These are phyloP conservation scores for Cuculus canorus DNA, from an alignment of 2,797 vertebrate genomes.

Conservation along the genomic window DNA sequence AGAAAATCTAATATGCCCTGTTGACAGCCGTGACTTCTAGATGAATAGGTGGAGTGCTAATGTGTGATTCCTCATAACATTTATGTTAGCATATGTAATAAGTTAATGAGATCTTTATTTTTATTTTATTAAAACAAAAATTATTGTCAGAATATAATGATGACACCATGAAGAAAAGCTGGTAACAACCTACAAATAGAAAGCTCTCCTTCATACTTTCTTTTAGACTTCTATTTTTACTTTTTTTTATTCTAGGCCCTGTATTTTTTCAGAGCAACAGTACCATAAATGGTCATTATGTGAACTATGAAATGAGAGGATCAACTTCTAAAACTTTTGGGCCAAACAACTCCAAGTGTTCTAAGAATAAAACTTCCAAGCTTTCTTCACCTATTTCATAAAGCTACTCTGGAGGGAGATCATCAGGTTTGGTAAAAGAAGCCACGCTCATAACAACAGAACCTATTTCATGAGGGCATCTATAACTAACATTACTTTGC, in stretches of 20 bases:
- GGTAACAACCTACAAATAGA: not conserved
- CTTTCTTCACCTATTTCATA: not conserved
- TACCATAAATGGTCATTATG: not conserved
- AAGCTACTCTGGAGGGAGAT: not conserved
- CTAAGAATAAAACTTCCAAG: not conserved
- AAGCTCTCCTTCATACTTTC: not conserved
- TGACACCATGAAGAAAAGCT: not conserved
- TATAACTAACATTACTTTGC: not conserved
- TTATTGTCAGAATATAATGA: not conserved
- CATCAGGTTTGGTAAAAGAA: not conserved
- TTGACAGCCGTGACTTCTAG: constrained; percentile 13
- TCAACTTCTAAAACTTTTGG: not conserved
- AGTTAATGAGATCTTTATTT: not conserved
- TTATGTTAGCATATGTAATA: not conserved
- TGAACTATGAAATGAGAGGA: not conserved
- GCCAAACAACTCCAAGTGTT: not conserved
- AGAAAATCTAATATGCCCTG: not conserved
- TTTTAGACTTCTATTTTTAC: not conserved
- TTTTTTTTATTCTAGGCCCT: not conserved
- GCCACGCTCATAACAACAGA: not conserved
- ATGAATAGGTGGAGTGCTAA: not conserved
- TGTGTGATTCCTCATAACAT: not conserved
- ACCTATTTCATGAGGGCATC: not conserved
- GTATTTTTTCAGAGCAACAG: not conserved
- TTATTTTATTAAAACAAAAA: constrained; percentile 5